Evolutionary conservation across 2,113 vertebrate species (phyloP).

Genomic region (Amblyornis subalaris): DNA sequence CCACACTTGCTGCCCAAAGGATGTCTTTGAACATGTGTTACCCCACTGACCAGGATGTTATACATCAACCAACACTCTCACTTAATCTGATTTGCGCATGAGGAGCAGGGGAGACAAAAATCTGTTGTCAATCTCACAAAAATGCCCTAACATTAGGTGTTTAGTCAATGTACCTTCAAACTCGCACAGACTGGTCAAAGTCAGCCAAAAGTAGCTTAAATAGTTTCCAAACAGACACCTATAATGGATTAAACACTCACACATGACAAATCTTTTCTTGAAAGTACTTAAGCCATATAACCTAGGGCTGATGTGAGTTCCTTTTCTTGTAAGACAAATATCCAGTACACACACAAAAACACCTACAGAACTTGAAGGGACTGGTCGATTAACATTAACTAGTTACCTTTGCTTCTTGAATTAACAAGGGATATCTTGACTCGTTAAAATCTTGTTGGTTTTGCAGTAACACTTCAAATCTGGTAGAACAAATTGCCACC

Average conservation of each 20-base stretch:
- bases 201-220: background rate
- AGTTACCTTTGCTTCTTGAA: background rate
- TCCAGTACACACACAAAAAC: background rate
- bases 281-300: background rate
- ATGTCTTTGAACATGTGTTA: accelerated
- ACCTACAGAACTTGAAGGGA: background rate
- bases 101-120: background rate
- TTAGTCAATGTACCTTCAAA: background rate
- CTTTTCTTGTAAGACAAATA: background rate
- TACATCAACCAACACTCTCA: background rate
- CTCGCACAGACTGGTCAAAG: background rate
- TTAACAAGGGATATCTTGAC: background rate
- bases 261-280: background rate
- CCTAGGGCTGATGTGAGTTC: background rate
- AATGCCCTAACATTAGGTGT: background rate
- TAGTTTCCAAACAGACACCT: background rate
- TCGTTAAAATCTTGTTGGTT: background rate
- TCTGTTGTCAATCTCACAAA: background rate
- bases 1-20: background rate
- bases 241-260: background rate
- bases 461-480: background rate
- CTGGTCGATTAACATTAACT: background rate
- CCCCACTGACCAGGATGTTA: background rate
- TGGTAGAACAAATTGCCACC: background rate
- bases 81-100: accelerated